These are phyloP conservation scores for Aythya baeri DNA, from an alignment of 2,113 vertebrate species.

Conservation along the genomic window DNA sequence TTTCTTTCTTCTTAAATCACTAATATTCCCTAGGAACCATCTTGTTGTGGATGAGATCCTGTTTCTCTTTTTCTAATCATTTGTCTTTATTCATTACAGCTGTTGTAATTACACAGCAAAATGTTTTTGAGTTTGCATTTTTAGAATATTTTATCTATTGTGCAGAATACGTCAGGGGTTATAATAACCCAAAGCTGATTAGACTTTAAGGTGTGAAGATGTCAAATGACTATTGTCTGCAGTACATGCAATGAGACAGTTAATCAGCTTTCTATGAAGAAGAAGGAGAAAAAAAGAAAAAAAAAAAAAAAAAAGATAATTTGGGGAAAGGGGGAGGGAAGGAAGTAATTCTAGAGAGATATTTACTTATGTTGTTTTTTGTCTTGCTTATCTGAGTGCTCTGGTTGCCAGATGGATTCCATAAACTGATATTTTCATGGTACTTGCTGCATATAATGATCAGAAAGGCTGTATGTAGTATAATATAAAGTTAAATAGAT, in stretches of 20 bases:
- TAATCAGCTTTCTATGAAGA: background rate
- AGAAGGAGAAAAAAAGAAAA: too few relatives aligned
- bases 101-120: constrained; percentile 32
- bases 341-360: background rate
- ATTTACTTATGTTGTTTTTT: background rate
- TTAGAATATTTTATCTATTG: constrained; percentile 20
- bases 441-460: background rate
- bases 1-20: constrained; percentile 24
- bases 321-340: background rate
- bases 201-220: constrained; percentile 19
- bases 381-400: constrained; percentile 14
- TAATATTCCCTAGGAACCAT: constrained; percentile 4
- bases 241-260: background rate
- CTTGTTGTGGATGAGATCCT: constrained; percentile 10
- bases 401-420: constrained; percentile 23
- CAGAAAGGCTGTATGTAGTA: background rate
- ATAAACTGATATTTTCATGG: constrained; percentile 1
- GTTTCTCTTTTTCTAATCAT: constrained; percentile 11
- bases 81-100: constrained; percentile 44
- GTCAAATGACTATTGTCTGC: background rate
- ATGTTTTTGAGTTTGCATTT: background rate
- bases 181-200: constrained; percentile 4
- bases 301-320: background rate
- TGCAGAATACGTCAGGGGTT: background rate
- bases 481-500: background rate